A percentile compares a stretch with the other conserved stretches of the same genome.
phyloP scores from a whole-genome alignment of 1,140 invertebrate genomes.

The Gryon sp. region DNA sequence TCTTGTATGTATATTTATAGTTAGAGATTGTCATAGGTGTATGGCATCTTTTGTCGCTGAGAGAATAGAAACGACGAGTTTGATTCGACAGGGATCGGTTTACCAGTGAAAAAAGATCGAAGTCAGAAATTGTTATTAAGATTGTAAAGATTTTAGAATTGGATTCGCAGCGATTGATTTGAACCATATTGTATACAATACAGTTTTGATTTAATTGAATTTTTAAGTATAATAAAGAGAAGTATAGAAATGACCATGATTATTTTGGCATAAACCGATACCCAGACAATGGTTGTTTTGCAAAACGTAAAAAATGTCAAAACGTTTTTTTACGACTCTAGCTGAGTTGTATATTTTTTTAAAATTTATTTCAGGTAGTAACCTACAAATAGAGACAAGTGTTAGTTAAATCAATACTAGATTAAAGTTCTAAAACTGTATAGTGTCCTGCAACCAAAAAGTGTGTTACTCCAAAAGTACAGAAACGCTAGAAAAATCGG shows the following conservation, averaged over 20 bases:
- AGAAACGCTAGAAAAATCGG: slow-evolving; percentile 60
- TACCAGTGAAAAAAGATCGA: slow-evolving; percentile 16
- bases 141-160: slow-evolving; percentile 51
- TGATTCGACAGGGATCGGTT: slow-evolving; percentile 18
- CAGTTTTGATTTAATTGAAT: too few species aligned
- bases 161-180: background rate
- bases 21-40: slow-evolving; percentile 74
- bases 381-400: slow-evolving; percentile 47
- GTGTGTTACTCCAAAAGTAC: slow-evolving; percentile 44
- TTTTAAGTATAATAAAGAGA: slow-evolving; percentile 7
- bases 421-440: slow-evolving; percentile 36
- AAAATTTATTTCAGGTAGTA: slow-evolving; percentile 15
- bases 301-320: slow-evolving; percentile 64
- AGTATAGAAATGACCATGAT: slow-evolving; percentile 4
- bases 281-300: slow-evolving; percentile 19
- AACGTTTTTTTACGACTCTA: slow-evolving; percentile 41
- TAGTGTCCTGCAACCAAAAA: slow-evolving; percentile 47
- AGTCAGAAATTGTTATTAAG: slow-evolving; percentile 44
- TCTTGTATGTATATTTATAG: slow-evolving; percentile 63
- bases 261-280: slow-evolving; percentile 5
- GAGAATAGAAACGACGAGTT: slow-evolving; percentile 53
- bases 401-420: slow-evolving; percentile 36
- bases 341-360: slow-evolving; percentile 31
- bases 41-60: slow-evolving; percentile 62
- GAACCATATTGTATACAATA: too few species aligned